phyloP scores from a whole-genome alignment of 1,140 invertebrate genomes.

The Drosophila subobscura region DNA sequence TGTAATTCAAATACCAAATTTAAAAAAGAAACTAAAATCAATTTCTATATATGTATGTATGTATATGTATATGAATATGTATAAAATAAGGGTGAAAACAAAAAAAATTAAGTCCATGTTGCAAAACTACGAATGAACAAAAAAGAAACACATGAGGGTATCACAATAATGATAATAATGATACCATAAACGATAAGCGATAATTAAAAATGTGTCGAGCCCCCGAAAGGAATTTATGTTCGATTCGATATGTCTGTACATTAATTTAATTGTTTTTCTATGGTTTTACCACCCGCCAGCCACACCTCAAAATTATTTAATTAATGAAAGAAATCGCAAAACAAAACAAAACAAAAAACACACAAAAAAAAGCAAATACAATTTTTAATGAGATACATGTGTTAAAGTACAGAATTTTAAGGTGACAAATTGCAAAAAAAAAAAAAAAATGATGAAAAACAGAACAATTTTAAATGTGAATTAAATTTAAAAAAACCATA shows the following conservation, averaged over 20 bases:
- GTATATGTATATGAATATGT: slow-evolving; percentile 29
- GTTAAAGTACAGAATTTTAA: slow-evolving; percentile 59
- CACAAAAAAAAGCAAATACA: slow-evolving; percentile 59
- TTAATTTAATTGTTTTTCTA: slow-evolving; percentile 22
- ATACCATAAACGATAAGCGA: slow-evolving; percentile 50
- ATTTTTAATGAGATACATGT: slow-evolving; percentile 56
- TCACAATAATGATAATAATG: no score
- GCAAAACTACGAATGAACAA: slow-evolving; percentile 59
- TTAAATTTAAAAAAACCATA: slow-evolving; percentile 34
- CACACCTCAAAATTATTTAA: slow-evolving; percentile 32
- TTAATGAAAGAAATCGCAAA: slow-evolving; percentile 40
- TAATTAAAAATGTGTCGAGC: slow-evolving; percentile 63
- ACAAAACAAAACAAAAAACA: slow-evolving; percentile 27
- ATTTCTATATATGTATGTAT: slow-evolving; percentile 44
- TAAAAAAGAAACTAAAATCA: slow-evolving; percentile 12
- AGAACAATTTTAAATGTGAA: slow-evolving; percentile 7
- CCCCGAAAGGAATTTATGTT: slow-evolving; percentile 24
- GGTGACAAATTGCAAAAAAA: slow-evolving; percentile 50
- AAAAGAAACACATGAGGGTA: no score
- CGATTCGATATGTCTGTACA: slow-evolving; percentile 17
- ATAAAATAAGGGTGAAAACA: slow-evolving; percentile 49
- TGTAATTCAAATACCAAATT: slow-evolving; percentile 48
- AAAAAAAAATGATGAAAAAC: slow-evolving; percentile 4
- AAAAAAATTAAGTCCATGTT: slow-evolving; percentile 67
- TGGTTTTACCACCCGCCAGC: not conserved